Evolutionary conservation across 2,113 vertebrate genomes (phyloP).

Genomic region (Malurus alboscapulatus): DNA sequence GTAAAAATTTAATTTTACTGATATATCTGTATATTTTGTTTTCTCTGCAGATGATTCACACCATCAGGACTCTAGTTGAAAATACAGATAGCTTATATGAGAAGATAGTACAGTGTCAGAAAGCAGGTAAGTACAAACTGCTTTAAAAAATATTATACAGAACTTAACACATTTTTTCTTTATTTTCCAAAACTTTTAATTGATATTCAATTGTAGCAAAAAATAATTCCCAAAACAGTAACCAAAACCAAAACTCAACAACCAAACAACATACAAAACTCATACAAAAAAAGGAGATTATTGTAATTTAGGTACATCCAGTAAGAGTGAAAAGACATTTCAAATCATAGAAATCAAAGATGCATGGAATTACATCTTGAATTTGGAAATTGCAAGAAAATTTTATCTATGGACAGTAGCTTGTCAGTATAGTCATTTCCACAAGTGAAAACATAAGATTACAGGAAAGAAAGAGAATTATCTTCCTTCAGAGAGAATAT

Average conservation of each 20-base stretch:
- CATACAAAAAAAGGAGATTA: not conserved
- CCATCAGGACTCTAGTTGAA: conserved; percentile 86
- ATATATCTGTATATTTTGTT: conserved; percentile 1
- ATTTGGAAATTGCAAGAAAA: not conserved
- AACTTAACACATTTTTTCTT: not conserved
- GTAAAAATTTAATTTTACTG: not conserved
- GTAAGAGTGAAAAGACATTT: not conserved
- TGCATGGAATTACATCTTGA: not conserved
- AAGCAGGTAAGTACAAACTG: conserved; percentile 74
- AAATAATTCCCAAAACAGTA: not conserved
- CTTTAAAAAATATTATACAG: not conserved
- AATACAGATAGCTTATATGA: conserved; percentile 87
- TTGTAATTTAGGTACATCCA: not conserved
- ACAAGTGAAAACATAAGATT: not conserved
- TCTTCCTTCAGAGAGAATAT: not conserved
- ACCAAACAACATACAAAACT: not conserved
- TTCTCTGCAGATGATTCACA: conserved; percentile 90
- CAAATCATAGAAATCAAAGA: not conserved
- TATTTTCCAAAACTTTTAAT: not conserved
- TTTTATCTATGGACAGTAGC: not conserved
- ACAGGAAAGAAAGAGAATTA: not conserved
- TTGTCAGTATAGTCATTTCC: not conserved
- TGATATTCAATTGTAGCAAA: not conserved
- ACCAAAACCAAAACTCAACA: not conserved
- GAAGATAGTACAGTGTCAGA: conserved; percentile 90